phyloP scores from a whole-genome alignment of 2,888 invertebrate genomes.

The Gryllus longicercus region DNA sequence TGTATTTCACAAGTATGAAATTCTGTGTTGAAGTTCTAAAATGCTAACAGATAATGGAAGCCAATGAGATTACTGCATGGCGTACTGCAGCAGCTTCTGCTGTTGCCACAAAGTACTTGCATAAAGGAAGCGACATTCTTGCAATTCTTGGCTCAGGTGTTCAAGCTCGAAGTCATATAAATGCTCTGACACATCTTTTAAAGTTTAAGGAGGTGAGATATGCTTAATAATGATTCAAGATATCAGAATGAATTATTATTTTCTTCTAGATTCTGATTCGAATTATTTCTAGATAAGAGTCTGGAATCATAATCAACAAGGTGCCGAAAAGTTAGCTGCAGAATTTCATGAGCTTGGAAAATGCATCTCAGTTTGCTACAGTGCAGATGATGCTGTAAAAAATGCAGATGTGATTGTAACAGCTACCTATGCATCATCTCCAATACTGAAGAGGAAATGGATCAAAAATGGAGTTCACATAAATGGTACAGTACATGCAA shows the following conservation, averaged over 20 bases:
- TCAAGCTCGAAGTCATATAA: constrained; percentile 53
- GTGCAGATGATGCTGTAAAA: constrained; percentile 51
- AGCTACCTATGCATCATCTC: constrained; percentile 53
- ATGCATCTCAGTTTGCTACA: constrained; percentile 41
- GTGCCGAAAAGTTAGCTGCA: constrained; percentile 44
- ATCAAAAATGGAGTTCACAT: constrained; percentile 57
- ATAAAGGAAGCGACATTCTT: constrained; percentile 43
- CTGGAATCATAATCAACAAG: constrained; percentile 53
- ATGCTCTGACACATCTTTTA: constrained; percentile 51
- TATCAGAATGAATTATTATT: neutral
- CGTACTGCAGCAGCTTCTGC: constrained; percentile 58
- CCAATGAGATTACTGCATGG: constrained; percentile 55
- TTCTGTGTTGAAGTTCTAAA: neutral
- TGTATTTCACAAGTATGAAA: neutral
- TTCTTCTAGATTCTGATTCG: neutral
- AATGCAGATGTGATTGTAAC: constrained; percentile 62
- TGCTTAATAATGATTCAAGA: neutral
- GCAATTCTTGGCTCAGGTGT: constrained; percentile 55
- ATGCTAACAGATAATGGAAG: constrained; percentile 48
- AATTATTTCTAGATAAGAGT: constrained; percentile 48
- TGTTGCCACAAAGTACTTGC: constrained; percentile 54
- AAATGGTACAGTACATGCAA: constrained; percentile 51
- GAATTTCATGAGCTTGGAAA: constrained; percentile 40
- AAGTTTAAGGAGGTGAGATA: constrained; percentile 46
- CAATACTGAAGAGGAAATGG: constrained; percentile 54